phyloP scores from a whole-genome alignment of 2,797 vertebrate species.

The Sitta carolinensis region DNA sequence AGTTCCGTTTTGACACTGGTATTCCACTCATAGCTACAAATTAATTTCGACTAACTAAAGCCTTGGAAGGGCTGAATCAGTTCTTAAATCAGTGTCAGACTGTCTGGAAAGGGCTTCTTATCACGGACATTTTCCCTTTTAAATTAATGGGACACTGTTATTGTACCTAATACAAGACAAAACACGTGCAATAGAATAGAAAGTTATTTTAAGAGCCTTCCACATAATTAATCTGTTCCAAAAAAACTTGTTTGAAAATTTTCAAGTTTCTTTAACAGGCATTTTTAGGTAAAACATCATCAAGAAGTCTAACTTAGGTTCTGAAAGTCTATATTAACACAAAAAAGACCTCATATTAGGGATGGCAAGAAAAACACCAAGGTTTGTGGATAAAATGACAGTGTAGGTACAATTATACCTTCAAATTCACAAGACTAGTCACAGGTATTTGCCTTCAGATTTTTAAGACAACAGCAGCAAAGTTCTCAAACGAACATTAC shows the following conservation, averaged over 20 bases:
- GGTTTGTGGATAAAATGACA: background rate
- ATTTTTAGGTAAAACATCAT: background rate
- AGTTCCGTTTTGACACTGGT: background rate
- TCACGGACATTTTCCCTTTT: background rate
- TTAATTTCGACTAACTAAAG: background rate
- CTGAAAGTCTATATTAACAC: background rate
- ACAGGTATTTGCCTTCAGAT: conserved; percentile 6
- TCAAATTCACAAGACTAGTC: background rate
- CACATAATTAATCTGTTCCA: background rate
- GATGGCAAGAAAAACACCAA: background rate
- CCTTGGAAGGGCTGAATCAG: background rate
- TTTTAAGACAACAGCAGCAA: conserved; percentile 57
- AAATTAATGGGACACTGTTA: background rate
- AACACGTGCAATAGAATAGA: background rate
- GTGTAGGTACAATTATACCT: background rate
- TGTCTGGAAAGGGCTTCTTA: background rate
- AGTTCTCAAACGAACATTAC: conserved; percentile 25
- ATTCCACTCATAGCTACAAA: background rate
- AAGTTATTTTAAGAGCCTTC: background rate
- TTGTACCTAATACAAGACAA: background rate
- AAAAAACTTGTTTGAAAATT: background rate
- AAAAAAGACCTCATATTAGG: background rate
- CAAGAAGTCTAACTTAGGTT: background rate
- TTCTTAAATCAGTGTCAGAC: background rate
- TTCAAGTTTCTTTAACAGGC: background rate